Base-by-base conservation (phyloP, 1,140 invertebrate species). In the Drosophila funebris region DNA sequence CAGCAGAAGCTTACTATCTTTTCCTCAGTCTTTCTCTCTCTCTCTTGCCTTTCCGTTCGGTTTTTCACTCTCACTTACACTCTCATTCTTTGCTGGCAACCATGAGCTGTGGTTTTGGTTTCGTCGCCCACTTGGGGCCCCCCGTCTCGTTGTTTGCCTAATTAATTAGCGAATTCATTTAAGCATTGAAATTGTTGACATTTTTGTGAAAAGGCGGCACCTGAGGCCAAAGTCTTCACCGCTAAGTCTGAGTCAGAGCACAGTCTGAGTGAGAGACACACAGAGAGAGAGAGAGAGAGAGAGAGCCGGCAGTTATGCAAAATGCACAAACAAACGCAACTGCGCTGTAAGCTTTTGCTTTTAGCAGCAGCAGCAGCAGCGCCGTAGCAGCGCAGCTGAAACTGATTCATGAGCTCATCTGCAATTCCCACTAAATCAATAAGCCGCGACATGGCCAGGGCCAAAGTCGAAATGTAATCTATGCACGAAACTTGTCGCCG, bases 151-250 rank as follows among this genome's bases (percentile, higher is more conserved):
- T 46, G 62, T 57, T 54, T 73, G 52, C 70, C 58, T 73, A 73
- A 76, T 76, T 73, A 76, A 73, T 76, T 73, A 73, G 70, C 54
- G 9, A 76, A 73, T 57, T 76, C 52, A 62, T 57, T 69, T 50
- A 36, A 69, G 56, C 62, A 48, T 13, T 53, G 8, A 60, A 73
- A 68, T 61, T 73, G 54, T 61, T 68, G 63, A 68, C 56, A 73
- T 73, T 69, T 37, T 72, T 44, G 46, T 69, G 27, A 43, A 58
- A 29, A 52, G 20, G 13, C 46, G 9, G 20, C 37, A 44, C 18
- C 53, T 67, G 52, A 13, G 31, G 20, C 13, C 7, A 61, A 44
- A 37, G 31, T 41, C 6, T 33, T 1, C 14, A 29, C 13, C 46
- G n/a, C n/a, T 4, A 33, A 36, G 4, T 36, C 9, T 37, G 36